Percentiles rank a stretch among this genome's conserved stretches.
phyloP scores from a whole-genome alignment of 1,140 invertebrate genomes.

The Orussus abietinus region DNA sequence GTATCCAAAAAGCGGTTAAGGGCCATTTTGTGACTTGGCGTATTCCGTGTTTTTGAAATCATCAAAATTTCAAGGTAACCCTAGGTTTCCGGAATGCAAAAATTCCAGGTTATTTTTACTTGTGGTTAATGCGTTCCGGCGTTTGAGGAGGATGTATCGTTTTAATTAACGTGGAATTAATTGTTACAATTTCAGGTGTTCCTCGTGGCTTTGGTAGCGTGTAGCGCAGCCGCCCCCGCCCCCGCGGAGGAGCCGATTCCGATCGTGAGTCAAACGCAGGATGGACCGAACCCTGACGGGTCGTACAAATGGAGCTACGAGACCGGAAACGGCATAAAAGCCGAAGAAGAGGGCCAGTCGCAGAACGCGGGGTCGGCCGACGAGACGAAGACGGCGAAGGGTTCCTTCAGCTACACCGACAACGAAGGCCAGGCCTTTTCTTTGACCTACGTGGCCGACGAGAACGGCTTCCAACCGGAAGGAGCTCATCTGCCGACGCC shows the following conservation, averaged over 20 bases:
- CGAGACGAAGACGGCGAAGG: constrained; percentile 37
- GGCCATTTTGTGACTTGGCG: background rate
- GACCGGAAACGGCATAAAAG: constrained; percentile 49
- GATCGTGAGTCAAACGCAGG: constrained; percentile 35
- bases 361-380: constrained; percentile 45
- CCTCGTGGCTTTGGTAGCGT: constrained; percentile 19
- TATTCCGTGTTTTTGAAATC: background rate
- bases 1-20: too few relatives aligned
- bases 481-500: constrained; percentile 50
- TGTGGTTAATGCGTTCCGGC: background rate
- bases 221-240: constrained; percentile 17
- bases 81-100: too few relatives aligned
- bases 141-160: background rate
- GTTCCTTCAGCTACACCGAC: constrained; percentile 47
- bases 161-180: too few relatives aligned
- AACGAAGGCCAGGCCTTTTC: constrained; percentile 51
- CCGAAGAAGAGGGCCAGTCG: constrained; percentile 37
- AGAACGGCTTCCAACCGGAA: constrained; percentile 52
- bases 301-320: constrained; percentile 52
- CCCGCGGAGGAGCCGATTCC: constrained; percentile 29
- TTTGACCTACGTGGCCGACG: constrained; percentile 56
- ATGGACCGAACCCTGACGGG: constrained; percentile 36
- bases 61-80: background rate
- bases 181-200: constrained; percentile 19
- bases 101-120: background rate